phyloP scores from a whole-genome alignment of 2,888 invertebrate genomes.

The Isotomurus palustris region DNA sequence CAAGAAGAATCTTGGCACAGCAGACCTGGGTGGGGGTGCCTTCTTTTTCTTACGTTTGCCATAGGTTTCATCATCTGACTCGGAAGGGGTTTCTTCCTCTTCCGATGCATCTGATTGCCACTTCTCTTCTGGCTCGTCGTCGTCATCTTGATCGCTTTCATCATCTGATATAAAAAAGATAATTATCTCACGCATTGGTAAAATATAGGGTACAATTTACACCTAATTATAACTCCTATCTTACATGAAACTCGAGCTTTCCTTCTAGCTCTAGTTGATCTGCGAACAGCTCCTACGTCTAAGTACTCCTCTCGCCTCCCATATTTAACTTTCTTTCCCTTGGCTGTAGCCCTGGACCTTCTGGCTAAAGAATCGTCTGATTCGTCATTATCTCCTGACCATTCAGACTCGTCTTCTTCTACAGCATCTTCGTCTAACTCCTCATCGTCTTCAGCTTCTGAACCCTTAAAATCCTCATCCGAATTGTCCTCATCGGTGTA shows the following conservation, averaged over 20 bases:
- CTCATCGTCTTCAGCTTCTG: slow-evolving; percentile 60
- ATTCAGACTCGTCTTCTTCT: slow-evolving; percentile 53
- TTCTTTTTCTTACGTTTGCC: slow-evolving; percentile 54
- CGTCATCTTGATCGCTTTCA: slow-evolving; percentile 48
- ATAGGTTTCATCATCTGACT: slow-evolving; percentile 61
- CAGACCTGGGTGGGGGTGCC: slow-evolving; percentile 28
- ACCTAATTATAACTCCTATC: too few species aligned
- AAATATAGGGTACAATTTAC: background rate
- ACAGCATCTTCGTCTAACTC: slow-evolving; percentile 57
- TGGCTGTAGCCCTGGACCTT: slow-evolving; percentile 13
- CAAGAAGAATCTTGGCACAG: slow-evolving; percentile 29
- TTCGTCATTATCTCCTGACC: slow-evolving; percentile 44
- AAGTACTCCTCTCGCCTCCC: slow-evolving; percentile 40
- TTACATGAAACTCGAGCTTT: slow-evolving; percentile 40
- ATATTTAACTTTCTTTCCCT: slow-evolving; percentile 32
- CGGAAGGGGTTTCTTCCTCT: slow-evolving; percentile 54
- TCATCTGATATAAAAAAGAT: slow-evolving; percentile 45
- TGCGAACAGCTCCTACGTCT: slow-evolving; percentile 38
- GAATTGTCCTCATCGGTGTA: slow-evolving; percentile 73
- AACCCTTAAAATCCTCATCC: slow-evolving; percentile 88
- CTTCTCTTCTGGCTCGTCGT: slow-evolving; percentile 48
- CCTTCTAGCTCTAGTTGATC: slow-evolving; percentile 41
- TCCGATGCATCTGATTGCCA: slow-evolving; percentile 40
- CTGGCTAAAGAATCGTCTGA: slow-evolving; percentile 40
- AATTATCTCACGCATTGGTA: background rate